These are phyloP conservation scores for Yoshiicerus persimilis DNA, from an alignment of 1,140 invertebrate genomes.

Conservation along the genomic window DNA sequence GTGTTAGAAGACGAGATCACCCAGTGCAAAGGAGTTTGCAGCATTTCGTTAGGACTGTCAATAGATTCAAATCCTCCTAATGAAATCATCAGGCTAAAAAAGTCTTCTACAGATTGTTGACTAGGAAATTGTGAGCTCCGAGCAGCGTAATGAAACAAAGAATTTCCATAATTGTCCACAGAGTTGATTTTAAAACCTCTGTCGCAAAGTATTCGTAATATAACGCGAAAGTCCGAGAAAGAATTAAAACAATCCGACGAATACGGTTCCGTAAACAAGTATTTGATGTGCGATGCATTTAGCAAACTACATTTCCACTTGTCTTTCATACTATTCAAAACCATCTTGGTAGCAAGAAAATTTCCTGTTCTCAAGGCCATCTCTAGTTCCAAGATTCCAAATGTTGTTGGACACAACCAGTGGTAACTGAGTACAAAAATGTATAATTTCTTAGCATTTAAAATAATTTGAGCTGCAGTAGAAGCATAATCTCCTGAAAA, in stretches of 20 bases:
- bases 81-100: not conserved
- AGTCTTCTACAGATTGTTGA: not conserved
- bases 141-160: not conserved
- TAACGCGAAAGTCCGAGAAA: too few relatives aligned
- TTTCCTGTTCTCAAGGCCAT: not conserved
- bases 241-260: not conserved
- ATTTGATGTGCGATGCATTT: not conserved
- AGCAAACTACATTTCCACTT: not conserved
- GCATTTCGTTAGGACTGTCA: not conserved
- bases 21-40: not conserved
- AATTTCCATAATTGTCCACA: not conserved
- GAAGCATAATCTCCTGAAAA: not conserved
- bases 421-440: not conserved
- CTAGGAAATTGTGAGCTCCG: not conserved
- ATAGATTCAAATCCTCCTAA: not conserved
- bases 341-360: not conserved
- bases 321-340: not conserved
- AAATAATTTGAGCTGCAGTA: not conserved
- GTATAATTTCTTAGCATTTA: not conserved
- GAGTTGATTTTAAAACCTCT: not conserved
- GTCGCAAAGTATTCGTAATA: too few relatives aligned
- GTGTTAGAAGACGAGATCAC: not conserved
- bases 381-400: not conserved
- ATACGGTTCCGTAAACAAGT: not conserved
- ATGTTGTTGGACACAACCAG: not conserved